Evolutionary conservation across 2,797 vertebrate genomes (phyloP), one percentile per base, ranked within the genome.

Genomic region (Onychomys torridus): DNA sequence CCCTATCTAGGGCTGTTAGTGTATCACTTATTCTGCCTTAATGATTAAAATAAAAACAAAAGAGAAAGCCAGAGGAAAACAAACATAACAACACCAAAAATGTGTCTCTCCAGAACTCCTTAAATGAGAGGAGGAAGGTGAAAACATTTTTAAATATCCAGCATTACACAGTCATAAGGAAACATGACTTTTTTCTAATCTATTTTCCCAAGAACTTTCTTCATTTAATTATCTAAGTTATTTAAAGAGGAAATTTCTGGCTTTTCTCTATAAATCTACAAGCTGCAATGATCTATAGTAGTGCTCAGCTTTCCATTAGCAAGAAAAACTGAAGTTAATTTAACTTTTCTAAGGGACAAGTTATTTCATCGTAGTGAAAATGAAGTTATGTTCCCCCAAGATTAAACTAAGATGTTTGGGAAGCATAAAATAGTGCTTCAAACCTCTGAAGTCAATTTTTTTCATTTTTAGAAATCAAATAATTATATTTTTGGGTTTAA

Each of bases 301-400:
- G 67, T 37, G 12, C 32, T 93, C 52, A 79, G 46, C 0, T 40
- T 93, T 93, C 46, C 19, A 86, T 94, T 86, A 92, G 21, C 67
- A 89, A 13, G 19, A 93, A 93, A 19, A 93, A 79, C 37, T 78
- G 67, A 92, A 89, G 67, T 69, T 90, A 83, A 78, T 90, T 76
- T 81, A 82, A 71, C 77, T 92, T 9, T 95, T 90, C 37, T 73
- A 85, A 95, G n/a, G 6, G 29, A 85, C 8, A 91, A 34, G 2
- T 91, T 81, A 89, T 96, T 92, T 92, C 78, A 91, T 93, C 91
- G 73, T 75, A 83, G 75, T 91, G 21, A 85, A 96, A 93, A 89
- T 49, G 16, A 19, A 96, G 91, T 89, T 61, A 43, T 85, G 8
- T 10, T 46, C 69, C 14, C 27, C 23, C 3, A 75, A 87, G 43